Evolutionary conservation across 2,888 invertebrate genomes (phyloP).

Genomic region (Troglohyphantes excavatus): DNA sequence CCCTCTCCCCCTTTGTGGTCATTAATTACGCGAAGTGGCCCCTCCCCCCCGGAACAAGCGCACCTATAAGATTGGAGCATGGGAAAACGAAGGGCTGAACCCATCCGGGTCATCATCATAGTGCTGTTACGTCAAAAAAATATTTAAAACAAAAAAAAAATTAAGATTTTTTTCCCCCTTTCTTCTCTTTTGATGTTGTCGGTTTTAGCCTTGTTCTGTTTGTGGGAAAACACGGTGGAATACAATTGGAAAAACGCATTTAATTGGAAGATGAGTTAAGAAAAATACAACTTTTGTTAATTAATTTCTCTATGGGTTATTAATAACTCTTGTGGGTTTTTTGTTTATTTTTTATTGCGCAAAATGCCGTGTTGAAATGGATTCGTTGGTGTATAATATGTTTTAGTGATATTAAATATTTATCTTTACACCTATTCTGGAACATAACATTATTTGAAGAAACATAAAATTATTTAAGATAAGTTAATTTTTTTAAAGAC

Average conservation of each 20-base stretch:
- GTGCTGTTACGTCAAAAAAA: constrained; percentile 27
- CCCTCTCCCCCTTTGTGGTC: constrained; percentile 41
- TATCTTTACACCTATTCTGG: too few relatives aligned
- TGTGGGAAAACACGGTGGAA: neutral
- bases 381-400: too few relatives aligned
- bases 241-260: neutral
- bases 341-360: too few relatives aligned
- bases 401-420: too few relatives aligned
- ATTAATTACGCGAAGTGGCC: constrained; percentile 60
- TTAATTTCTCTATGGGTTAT: neutral
- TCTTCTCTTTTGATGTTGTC: neutral
- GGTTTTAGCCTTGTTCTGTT: neutral
- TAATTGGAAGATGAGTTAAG: neutral
- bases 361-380: too few relatives aligned
- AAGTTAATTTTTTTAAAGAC: too few relatives aligned
- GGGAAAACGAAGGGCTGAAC: constrained; percentile 61
- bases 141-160: neutral
- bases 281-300: neutral
- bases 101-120: constrained; percentile 69
- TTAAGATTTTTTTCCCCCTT: neutral
- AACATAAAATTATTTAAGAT: too few relatives aligned
- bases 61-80: constrained; percentile 64
- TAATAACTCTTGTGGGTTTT: neutral
- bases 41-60: constrained; percentile 44
- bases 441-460: too few relatives aligned